Evolutionary conservation across 1,140 invertebrate species (phyloP).

Genomic region (Atopsyche davidsoni): DNA sequence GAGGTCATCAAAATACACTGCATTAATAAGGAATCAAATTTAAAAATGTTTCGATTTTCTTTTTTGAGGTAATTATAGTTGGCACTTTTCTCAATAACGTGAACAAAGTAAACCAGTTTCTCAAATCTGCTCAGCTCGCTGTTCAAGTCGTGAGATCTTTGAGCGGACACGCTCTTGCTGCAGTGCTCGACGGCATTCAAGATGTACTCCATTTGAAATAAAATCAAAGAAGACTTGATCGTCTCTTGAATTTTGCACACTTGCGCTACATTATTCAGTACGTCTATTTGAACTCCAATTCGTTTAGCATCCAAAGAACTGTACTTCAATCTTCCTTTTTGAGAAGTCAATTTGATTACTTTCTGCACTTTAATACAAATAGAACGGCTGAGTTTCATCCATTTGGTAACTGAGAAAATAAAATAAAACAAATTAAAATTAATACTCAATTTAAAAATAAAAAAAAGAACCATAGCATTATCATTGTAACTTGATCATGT

Average conservation of each 20-base stretch:
- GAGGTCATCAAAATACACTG: not conserved
- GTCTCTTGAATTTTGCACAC: conserved; percentile 29
- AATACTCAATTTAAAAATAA: too few relatives aligned
- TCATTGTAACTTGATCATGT: too few relatives aligned
- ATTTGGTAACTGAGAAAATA: too few relatives aligned
- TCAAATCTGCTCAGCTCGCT: conserved; percentile 37
- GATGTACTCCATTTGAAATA: conserved; percentile 30
- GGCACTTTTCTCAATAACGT: too few relatives aligned
- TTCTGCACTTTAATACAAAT: too few relatives aligned
- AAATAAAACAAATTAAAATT: too few relatives aligned
- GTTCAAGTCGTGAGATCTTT: conserved; percentile 35
- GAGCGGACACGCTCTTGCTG: conserved; percentile 36
- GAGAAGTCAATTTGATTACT: too few relatives aligned
- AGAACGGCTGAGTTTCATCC: too few relatives aligned
- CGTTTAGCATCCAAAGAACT: too few relatives aligned
- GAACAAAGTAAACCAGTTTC: conserved; percentile 11
- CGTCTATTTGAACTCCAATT: conserved; percentile 32
- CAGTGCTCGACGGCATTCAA: conserved; percentile 30
- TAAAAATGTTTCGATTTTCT: not conserved
- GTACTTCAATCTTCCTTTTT: too few relatives aligned
- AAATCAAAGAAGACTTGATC: conserved; percentile 10
- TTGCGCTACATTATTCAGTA: conserved; percentile 33
- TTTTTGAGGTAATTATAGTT: too few relatives aligned
- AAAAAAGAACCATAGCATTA: too few relatives aligned
- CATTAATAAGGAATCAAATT: not conserved